Percentiles rank a stretch among this genome's conserved stretches.
Conservation (phyloP, 2,888 invertebrate species). For the Thecophora atra region DNA sequence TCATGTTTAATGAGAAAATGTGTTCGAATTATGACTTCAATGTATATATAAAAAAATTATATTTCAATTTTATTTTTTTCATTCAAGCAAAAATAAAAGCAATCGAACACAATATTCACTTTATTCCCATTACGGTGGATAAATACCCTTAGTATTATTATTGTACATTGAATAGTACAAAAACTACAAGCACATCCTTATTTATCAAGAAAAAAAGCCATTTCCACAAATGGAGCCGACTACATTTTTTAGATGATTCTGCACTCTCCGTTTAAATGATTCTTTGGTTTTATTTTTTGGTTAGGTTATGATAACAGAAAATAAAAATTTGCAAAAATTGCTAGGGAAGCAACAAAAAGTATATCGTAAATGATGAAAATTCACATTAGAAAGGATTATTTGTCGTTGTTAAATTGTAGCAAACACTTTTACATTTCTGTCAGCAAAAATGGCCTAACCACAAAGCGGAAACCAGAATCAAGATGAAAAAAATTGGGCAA, state of each 20-base stretch:
- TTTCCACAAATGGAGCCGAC: neutral
- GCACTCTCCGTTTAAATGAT: conserved; percentile 17
- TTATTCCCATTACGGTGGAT: no score
- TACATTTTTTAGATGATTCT: neutral
- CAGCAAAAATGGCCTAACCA: neutral
- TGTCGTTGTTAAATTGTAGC: neutral
- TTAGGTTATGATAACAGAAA: neutral
- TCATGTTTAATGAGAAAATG: no score
- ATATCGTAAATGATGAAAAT: no score
- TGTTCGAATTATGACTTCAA: no score
- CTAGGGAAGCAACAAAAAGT: neutral
- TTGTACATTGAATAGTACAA: neutral
- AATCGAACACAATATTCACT: no score
- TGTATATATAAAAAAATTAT: no score
- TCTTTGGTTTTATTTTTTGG: neutral
- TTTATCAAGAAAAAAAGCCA: neutral
- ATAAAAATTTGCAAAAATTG: neutral
- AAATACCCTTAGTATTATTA: no score
- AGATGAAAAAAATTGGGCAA: conserved; percentile 8
- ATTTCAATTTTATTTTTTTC: no score
- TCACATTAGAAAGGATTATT: no score
- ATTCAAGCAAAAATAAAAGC: no score
- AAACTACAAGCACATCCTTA: neutral
- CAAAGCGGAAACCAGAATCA: neutral
- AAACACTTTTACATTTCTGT: neutral